These are phyloP conservation scores for Drosophila koepferae DNA, from an alignment of 2,888 invertebrate species.

Conservation along the genomic window DNA sequence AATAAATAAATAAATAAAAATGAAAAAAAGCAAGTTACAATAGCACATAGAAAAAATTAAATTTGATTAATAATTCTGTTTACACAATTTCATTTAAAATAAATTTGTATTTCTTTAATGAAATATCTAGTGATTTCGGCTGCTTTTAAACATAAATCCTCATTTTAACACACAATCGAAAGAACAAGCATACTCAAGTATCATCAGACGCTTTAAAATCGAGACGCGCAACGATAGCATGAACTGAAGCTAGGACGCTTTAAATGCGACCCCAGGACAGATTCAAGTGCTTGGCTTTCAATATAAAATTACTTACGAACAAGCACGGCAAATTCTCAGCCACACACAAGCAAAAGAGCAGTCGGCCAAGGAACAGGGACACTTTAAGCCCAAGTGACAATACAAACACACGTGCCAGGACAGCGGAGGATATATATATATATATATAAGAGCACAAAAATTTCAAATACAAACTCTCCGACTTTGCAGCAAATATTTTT, in stretches of 20 bases:
- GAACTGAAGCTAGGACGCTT: constrained; percentile 25
- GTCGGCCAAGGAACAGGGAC: constrained; percentile 5
- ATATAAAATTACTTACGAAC: constrained; percentile 36
- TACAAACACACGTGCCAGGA: constrained; percentile 56
- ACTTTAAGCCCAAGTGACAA: constrained; percentile 48
- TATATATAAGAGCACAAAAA: constrained; percentile 23
- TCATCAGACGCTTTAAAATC: constrained; percentile 14
- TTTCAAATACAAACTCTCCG: constrained; percentile 20
- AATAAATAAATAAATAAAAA: too few species aligned
- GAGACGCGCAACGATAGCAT: constrained; percentile 8
- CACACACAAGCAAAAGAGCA: constrained; percentile 5
- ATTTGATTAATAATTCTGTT: neutral
- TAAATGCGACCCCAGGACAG: constrained; percentile 23
- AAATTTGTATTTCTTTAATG: neutral
- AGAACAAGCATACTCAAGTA: constrained; percentile 1
- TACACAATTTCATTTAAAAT: neutral
- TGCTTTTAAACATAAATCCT: neutral
- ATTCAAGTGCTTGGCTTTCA: constrained; percentile 40
- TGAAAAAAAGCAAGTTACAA: neutral
- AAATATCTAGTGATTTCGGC: neutral
- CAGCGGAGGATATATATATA: constrained; percentile 16
- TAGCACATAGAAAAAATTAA: neutral
- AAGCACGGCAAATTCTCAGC: constrained; percentile 19
- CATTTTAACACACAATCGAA: constrained; percentile 5
- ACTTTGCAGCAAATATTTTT: constrained; percentile 23